Evolutionary conservation across 2,113 vertebrate genomes (phyloP).

Genomic region (Syngnathoides biaculeatus): DNA sequence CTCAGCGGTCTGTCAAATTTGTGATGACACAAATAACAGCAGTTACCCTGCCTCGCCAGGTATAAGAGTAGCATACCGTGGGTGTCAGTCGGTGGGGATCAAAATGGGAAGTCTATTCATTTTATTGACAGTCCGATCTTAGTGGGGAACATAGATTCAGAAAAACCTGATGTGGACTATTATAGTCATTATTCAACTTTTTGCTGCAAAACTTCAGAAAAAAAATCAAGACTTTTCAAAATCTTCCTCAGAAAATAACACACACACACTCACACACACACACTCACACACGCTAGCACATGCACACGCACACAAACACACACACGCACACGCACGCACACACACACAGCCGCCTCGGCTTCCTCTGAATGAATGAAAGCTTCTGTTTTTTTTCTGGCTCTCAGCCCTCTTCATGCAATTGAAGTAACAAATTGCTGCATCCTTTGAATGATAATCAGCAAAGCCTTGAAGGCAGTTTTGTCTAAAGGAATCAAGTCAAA

Average conservation of each 20-base stretch:
- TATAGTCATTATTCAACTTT: background rate
- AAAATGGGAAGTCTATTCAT: too few species aligned
- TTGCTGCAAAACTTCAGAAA: background rate
- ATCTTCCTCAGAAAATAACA: background rate
- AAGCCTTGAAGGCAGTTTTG: conserved; percentile 93
- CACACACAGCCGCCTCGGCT: conserved; percentile 39
- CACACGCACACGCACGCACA: conserved; percentile 23
- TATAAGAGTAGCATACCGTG: too few species aligned
- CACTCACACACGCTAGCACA: too few species aligned
- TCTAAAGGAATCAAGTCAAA: conserved; percentile 84
- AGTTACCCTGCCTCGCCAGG: too few species aligned
- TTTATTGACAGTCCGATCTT: too few species aligned
- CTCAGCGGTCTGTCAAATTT: too few species aligned
- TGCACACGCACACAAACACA: conserved; percentile 2
- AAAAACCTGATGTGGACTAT: too few species aligned
- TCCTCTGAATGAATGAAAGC: conserved; percentile 57
- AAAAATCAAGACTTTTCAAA: background rate
- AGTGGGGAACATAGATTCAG: too few species aligned
- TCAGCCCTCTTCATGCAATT: conserved; percentile 85
- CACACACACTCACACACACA: background rate
- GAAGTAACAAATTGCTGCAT: conserved; percentile 99
- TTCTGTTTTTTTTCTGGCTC: conserved; percentile 73
- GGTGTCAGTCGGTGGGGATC: too few species aligned
- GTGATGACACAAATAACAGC: too few species aligned
- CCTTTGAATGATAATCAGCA: conserved; percentile 99